Percentiles rank a stretch among this genome's conserved stretches.
These are phyloP conservation scores for Lerema accius DNA, from an alignment of 1,140 invertebrate species.

Conservation along the genomic window DNA sequence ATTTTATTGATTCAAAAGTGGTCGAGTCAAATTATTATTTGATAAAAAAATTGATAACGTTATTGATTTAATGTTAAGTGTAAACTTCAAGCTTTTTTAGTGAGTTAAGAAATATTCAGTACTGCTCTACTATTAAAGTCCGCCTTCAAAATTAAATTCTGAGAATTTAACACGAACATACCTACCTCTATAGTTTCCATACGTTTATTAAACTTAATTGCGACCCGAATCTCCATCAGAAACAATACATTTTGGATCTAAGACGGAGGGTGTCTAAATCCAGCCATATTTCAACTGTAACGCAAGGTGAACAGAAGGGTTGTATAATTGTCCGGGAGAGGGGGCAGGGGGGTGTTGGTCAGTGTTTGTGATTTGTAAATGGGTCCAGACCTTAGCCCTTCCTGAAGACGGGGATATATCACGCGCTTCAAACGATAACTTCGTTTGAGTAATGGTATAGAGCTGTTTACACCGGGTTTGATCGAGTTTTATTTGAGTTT, in stretches of 20 bases:
- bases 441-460: slow-evolving; percentile 60
- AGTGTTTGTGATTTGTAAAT: slow-evolving; percentile 83
- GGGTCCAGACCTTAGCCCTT: slow-evolving; percentile 80
- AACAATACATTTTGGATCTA: slow-evolving; percentile 29
- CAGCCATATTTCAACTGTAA: slow-evolving; percentile 74
- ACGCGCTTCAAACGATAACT: slow-evolving; percentile 77
- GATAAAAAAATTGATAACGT: no score
- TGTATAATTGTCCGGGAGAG: slow-evolving; percentile 67
- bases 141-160: no score
- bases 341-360: slow-evolving; percentile 65
- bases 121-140: no score
- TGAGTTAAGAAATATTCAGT: no score
- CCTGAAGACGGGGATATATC: slow-evolving; percentile 80
- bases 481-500: no score
- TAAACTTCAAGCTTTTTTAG: no score
- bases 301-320: slow-evolving; percentile 73
- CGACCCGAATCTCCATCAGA: slow-evolving; percentile 25
- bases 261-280: slow-evolving; percentile 46
- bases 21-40: no score
- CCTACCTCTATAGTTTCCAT: slow-evolving; percentile 11
- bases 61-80: no score
- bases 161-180: not conserved
- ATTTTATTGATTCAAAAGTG: no score
- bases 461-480: slow-evolving; percentile 45
- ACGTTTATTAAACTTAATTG: slow-evolving; percentile 30